Evolutionary conservation across 2,113 vertebrate genomes (phyloP), one percentile per base, ranked within the genome.

Genomic region (Chrysochloris asiatica): DNA sequence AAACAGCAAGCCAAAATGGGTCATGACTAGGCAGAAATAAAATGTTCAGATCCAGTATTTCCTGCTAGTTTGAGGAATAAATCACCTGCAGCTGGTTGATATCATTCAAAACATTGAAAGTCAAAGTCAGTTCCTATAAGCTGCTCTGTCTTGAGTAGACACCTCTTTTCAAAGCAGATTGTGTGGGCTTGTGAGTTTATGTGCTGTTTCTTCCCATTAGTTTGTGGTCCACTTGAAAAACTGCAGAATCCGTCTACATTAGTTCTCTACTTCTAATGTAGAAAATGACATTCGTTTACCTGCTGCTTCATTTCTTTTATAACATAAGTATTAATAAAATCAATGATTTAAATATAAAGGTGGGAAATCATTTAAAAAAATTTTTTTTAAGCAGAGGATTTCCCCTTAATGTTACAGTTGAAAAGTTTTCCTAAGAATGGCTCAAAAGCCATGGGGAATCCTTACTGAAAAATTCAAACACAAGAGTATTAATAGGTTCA

Each of bases 321-420:
- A 77, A 83, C 26, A 21, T 52, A 61, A 43, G 3, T 41, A 50
- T 16, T n/a, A n/a, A n/a, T n/a, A 80, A 85, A 85, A 63, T 65
- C 79, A 83, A 92, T 83, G n/a, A 61, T 80, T 73, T 73, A 85
- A 65, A 79, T 72, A 33, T 43, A 84, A 93, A 71, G 38, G 50
- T 28, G 83, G 48, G 78, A 89, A 79, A 85, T 47, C 5, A 24
- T 43, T n/a, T n/a, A 16, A 85, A 63, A 80, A 59, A 6, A 36
- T 24, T 82, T 69, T 24, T 10, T 43, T 30, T 88, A 50, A 56
- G 83, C 22, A 8, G 54, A 43, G 56, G 30, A n/a, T n/a, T n/a
- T n/a, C n/a, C n/a, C n/a, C n/a, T n/a, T n/a, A n/a, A n/a, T n/a
- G n/a, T n/a, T n/a, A n/a, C n/a, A 77, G 26, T 26, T 48, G 22